These are phyloP conservation scores for Microtus californicus DNA, from an alignment of 2,797 vertebrate genomes.

Conservation along the genomic window DNA sequence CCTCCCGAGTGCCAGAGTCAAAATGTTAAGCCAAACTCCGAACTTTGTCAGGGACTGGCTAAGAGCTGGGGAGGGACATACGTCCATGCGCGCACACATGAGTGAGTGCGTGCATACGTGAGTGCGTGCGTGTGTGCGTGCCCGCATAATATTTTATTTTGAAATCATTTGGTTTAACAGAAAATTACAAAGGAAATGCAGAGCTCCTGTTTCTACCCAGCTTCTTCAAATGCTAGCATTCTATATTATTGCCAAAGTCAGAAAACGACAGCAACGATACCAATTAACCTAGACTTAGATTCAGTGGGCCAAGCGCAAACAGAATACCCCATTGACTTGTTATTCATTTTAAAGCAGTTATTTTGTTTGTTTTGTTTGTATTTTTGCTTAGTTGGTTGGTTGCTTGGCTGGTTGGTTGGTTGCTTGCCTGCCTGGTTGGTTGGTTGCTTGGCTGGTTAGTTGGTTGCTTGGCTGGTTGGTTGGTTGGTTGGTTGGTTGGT, in stretches of 20 bases:
- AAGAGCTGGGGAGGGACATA: neutral
- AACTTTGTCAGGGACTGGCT: neutral
- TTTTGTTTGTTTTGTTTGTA: neutral
- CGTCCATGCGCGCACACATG: neutral
- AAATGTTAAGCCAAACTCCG: slow-evolving; percentile 19
- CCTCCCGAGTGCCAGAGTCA: too few species aligned
- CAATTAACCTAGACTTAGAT: neutral
- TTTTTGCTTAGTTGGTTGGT: neutral
- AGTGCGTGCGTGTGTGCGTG: neutral
- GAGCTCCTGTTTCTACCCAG: neutral
- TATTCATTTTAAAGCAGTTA: neutral
- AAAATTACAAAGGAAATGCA: neutral
- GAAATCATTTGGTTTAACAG: slow-evolving; percentile 48
- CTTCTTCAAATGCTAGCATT: neutral
- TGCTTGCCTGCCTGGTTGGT: neutral
- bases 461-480: neutral
- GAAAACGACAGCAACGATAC: neutral
- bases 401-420: neutral
- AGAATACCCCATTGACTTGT: neutral
- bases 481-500: neutral
- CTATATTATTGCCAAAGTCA: neutral
- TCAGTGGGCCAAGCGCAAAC: neutral
- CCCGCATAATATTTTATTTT: neutral
- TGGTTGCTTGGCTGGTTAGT: too few species aligned
- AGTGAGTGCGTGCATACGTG: too few species aligned